A percentile compares a stretch with the other conserved stretches of the same genome.
These are phyloP conservation scores for Cantharis rufa DNA, from an alignment of 2,888 invertebrate species.

Conservation along the genomic window DNA sequence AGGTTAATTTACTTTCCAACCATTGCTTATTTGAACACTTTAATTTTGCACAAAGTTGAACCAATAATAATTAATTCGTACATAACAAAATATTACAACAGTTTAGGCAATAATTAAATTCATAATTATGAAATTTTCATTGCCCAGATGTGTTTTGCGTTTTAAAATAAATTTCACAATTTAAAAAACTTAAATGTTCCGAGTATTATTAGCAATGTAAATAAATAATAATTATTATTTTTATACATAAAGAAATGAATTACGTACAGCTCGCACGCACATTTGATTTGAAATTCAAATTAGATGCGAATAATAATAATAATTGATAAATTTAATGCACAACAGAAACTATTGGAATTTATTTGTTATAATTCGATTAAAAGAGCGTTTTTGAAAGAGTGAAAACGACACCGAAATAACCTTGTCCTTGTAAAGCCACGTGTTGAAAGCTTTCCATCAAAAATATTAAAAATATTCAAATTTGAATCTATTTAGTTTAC, in stretches of 20 bases:
- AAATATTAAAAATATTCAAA: neutral
- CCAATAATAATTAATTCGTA: neutral
- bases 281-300: neutral
- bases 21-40: neutral
- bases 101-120: neutral
- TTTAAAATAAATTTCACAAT: neutral
- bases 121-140: neutral
- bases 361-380: neutral
- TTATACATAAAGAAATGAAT: too few relatives aligned
- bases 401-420: conserved; percentile 1
- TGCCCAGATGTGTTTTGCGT: neutral
- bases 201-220: neutral
- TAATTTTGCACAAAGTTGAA: neutral
- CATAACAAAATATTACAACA: neutral
- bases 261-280: neutral
- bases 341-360: neutral
- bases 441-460: neutral
- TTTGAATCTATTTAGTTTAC: neutral
- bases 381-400: neutral
- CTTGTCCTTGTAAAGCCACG: conserved; percentile 19
- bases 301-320: neutral
- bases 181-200: neutral
- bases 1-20: neutral
- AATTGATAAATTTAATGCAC: neutral
- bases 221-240: neutral